Evolutionary conservation across 1,140 invertebrate genomes (phyloP).

Genomic region (Drosophila grimshawi): DNA sequence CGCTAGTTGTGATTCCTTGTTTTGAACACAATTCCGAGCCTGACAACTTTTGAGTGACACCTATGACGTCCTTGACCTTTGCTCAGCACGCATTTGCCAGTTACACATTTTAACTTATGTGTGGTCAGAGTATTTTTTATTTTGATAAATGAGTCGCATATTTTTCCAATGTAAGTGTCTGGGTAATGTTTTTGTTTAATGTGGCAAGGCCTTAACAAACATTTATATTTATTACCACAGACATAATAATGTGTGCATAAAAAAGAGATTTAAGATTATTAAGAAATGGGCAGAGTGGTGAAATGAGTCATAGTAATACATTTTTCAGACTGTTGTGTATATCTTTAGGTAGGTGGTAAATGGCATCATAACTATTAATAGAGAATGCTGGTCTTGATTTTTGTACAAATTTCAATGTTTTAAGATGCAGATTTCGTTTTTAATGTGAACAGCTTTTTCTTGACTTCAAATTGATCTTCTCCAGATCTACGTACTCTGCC

Average conservation of each 20-base stretch:
- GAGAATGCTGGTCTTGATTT: too few relatives aligned
- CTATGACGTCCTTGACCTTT: slow-evolving; percentile 15
- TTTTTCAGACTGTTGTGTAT: neutral
- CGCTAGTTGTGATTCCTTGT: neutral
- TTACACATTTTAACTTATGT: neutral
- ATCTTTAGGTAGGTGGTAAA: too few relatives aligned
- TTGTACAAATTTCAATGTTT: too few relatives aligned
- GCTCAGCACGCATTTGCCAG: neutral
- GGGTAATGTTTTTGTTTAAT: neutral
- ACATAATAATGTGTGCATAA: slow-evolving; percentile 10
- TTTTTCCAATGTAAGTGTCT: neutral
- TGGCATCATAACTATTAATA: too few relatives aligned
- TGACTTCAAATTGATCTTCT: too few relatives aligned
- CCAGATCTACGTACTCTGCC: too few relatives aligned
- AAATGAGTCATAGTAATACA: neutral
- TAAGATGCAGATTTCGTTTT: too few relatives aligned
- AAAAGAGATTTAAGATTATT: neutral
- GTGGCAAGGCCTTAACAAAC: slow-evolving; percentile 2
- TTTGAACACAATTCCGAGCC: neutral
- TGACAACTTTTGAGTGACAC: slow-evolving; percentile 2
- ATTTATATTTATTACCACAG: slow-evolving; percentile 6
- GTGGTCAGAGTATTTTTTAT: neutral
- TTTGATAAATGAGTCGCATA: slow-evolving; percentile 2
- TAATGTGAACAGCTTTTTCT: too few relatives aligned
- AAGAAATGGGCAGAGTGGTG: neutral